phyloP scores from a whole-genome alignment of 92 coral and sea anemone species.

The Galaxea fascicularis region DNA sequence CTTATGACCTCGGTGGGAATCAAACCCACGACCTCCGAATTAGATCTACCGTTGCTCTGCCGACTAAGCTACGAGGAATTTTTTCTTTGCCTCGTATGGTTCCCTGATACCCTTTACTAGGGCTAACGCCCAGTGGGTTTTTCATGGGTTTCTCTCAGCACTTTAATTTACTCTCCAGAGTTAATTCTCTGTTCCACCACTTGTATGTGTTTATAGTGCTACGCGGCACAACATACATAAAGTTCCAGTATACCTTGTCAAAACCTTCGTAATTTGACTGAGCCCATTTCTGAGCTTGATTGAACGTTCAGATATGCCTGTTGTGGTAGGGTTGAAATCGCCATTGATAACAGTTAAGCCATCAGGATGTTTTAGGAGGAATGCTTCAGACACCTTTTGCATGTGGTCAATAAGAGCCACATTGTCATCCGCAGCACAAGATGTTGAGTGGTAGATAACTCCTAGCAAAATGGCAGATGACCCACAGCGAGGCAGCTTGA shows the following conservation, averaged over 20 bases:
- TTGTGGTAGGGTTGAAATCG: conserved; percentile 37
- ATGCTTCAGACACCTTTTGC: conserved; percentile 28
- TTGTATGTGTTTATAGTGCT: too few relatives aligned
- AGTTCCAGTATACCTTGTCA: conserved; percentile 28
- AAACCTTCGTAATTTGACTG: conserved; percentile 1
- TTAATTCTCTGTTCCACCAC: too few relatives aligned
- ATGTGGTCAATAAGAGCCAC: conserved; percentile 43
- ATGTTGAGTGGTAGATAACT: conserved; percentile 47
- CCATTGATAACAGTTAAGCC: conserved; percentile 37
- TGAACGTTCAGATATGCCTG: not conserved
- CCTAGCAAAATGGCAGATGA: conserved; percentile 23
- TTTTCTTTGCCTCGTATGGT: too few relatives aligned
- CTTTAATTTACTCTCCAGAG: too few relatives aligned
- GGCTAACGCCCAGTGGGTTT: too few relatives aligned
- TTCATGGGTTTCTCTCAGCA: too few relatives aligned
- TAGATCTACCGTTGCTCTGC: too few relatives aligned
- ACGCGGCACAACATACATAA: too few relatives aligned
- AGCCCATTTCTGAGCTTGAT: conserved; percentile 22
- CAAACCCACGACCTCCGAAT: too few relatives aligned
- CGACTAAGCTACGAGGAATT: too few relatives aligned
- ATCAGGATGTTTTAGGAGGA: conserved; percentile 42
- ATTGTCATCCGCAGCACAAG: conserved; percentile 14
- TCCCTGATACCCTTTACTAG: too few relatives aligned
- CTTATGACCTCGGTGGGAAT: too few relatives aligned
- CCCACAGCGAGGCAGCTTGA: conserved; percentile 37